A percentile compares a stretch with the other conserved stretches of the same genome.
Evolutionary conservation across 2,113 vertebrate species (phyloP).

Genomic region (Lagopus muta): DNA sequence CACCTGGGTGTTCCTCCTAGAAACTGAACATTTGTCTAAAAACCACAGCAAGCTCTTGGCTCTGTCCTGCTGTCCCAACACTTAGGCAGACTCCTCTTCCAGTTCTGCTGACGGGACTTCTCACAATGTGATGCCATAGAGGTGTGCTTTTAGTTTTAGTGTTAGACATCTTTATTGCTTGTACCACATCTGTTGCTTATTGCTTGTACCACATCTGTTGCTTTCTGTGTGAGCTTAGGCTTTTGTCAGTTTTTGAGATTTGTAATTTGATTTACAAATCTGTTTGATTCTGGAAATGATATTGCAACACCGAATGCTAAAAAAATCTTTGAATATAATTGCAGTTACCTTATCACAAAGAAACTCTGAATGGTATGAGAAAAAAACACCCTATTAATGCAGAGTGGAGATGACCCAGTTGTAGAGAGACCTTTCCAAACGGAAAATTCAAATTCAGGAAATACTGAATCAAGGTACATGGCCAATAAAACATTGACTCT

Average conservation of each 20-base stretch:
- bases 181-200: not conserved
- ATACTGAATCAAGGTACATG: not conserved
- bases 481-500: constrained; percentile 34
- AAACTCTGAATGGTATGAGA: constrained; percentile 45
- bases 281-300: constrained; percentile 10
- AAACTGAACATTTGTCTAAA: not conserved
- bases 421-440: constrained; percentile 22
- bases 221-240: not conserved
- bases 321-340: constrained; percentile 75
- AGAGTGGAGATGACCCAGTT: constrained; percentile 26
- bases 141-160: not conserved
- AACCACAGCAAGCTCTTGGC: not conserved
- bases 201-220: not conserved
- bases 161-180: not conserved
- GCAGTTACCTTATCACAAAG: constrained; percentile 56
- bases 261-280: constrained; percentile 55
- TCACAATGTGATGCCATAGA: not conserved
- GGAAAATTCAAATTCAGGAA: constrained; percentile 32
- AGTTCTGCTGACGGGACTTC: not conserved
- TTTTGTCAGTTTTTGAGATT: not conserved
- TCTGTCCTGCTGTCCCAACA: not conserved
- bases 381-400: constrained; percentile 34
- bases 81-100: not conserved
- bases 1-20: not conserved
- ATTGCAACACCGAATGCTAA: constrained; percentile 24